Conservation (phyloP, 2,113 vertebrate species). For the Suricata suricatta region DNA sequence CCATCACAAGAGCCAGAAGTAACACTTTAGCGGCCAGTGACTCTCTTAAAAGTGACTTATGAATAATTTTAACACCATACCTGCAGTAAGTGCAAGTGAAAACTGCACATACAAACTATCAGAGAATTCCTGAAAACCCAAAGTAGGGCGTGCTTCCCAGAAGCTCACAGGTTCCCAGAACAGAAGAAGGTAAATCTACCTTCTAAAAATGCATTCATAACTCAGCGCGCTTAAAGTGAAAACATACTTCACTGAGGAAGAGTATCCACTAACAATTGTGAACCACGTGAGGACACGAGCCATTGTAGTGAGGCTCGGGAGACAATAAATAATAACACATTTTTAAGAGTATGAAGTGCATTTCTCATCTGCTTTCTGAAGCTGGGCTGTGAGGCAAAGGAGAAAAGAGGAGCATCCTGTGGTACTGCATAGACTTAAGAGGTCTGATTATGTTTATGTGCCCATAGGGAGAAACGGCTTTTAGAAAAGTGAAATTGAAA, state of each 20-base stretch:
- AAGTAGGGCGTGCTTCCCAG: not conserved
- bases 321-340: not conserved
- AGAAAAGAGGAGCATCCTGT: not conserved
- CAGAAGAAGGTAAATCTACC: not conserved
- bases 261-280: not conserved
- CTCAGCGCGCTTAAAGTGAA: not conserved
- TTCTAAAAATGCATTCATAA: not conserved
- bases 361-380: not conserved
- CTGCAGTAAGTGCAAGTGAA: not conserved
- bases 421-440: not conserved
- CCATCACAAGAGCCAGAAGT: not conserved
- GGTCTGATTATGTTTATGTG: not conserved
- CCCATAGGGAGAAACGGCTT: not conserved
- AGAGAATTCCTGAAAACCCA: not conserved
- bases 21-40: not conserved
- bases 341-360: not conserved
- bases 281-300: not conserved
- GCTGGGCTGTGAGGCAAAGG: not conserved
- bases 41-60: not conserved
- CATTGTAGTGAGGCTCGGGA: not conserved
- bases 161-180: not conserved
- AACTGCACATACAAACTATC: not conserved
- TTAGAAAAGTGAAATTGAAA: not conserved
- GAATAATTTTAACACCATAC: conserved; percentile 30
- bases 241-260: not conserved